A percentile compares a stretch with the other conserved stretches of the same genome.
Evolutionary conservation across 1,140 invertebrate genomes (phyloP).

Genomic region (Helicoverpa zea): DNA sequence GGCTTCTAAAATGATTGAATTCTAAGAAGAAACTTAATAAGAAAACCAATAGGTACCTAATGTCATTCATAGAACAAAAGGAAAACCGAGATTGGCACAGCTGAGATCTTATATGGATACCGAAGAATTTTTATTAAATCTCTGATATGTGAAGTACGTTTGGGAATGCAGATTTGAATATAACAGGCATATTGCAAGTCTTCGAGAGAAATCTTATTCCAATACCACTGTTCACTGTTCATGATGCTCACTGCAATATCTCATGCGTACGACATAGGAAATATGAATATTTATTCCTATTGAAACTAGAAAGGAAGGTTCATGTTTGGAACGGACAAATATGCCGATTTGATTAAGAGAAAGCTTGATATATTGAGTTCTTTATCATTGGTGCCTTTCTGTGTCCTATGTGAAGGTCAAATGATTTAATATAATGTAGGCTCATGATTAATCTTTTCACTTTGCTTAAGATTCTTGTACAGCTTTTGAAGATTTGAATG

Average conservation of each 20-base stretch:
- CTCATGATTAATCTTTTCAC: no score
- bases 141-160: slow-evolving; percentile 65
- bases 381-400: background rate
- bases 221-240: slow-evolving; percentile 43
- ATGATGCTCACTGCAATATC: slow-evolving; percentile 42
- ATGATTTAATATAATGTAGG: background rate
- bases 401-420: background rate
- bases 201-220: slow-evolving; percentile 39
- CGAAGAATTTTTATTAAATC: slow-evolving; percentile 69
- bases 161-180: slow-evolving; percentile 66
- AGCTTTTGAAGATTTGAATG: no score
- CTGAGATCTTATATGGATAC: slow-evolving; percentile 57
- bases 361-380: slow-evolving; percentile 4
- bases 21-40: slow-evolving; percentile 24
- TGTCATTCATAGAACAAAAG: slow-evolving; percentile 55
- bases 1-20: background rate
- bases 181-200: slow-evolving; percentile 40
- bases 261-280: slow-evolving; percentile 30
- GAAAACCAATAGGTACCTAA: background rate
- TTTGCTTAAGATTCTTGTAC: no score
- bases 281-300: slow-evolving; percentile 35
- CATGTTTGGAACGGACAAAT: slow-evolving; percentile 27
- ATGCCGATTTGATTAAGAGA: slow-evolving; percentile 16
- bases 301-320: slow-evolving; percentile 11
- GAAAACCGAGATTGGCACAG: slow-evolving; percentile 54